Evolutionary conservation across 2,888 invertebrate genomes (phyloP), one percentile per base, ranked within the genome.

Genomic region (Scrobipalpa costella): DNA sequence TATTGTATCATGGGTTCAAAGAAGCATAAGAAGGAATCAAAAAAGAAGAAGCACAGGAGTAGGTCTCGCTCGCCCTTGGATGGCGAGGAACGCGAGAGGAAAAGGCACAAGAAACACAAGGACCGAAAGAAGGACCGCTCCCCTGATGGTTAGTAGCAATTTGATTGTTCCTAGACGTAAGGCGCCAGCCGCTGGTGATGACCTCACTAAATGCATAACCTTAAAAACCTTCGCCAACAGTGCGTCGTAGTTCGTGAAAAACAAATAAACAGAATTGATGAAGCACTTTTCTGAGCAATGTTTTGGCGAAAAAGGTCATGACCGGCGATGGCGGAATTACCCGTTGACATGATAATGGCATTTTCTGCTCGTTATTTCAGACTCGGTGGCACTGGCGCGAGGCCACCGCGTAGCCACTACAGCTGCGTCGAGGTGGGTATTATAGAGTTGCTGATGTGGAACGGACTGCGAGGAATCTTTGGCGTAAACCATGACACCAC

Each of bases 1-100:
- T 2, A 17, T 7, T 7, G n/a, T 33, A 55, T 8, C 71, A 95
- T 95, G 95, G 95, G 95, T 73, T 95, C 95, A 21, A 95, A 94
- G 82, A 94, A 95, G 78, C 95, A 95, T 74, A 95, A 94, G 79
- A 93, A 94, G 75, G 94, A 94, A 47, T 88, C 92, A 2, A 94
- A 94, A 79, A 95, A 95, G 86, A 93, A 94, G 80, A 94, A 94
- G 78, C 95, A 95, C 65, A 83, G 85, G 75, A 90, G 90, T 81
- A 91, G 93, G 57, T 93, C 94, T 21, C 91, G 93, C 36, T 93
- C 93, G 49, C 90, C 92, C 0, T 78, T 93, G 62, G 90, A 91
- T 15, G 89, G 89, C 63, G 93, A 93, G 68, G 93, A 93, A 68
- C 93, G 93, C 68, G 92, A 92, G 71, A 83, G 90, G 33, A 91